phyloP scores from a whole-genome alignment of 2,797 vertebrate species.

The Lophura swinhoii region DNA sequence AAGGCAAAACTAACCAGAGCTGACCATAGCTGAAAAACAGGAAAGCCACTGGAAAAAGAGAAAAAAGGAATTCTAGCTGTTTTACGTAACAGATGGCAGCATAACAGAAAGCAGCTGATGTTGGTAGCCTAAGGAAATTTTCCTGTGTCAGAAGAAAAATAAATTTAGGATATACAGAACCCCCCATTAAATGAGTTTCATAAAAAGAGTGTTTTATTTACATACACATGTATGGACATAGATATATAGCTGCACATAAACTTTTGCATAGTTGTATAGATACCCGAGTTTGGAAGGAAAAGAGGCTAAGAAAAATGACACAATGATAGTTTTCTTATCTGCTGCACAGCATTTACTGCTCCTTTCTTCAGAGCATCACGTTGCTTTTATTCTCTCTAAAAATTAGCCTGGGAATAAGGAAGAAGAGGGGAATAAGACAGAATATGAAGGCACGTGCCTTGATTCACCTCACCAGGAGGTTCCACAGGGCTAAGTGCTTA shows the following conservation, averaged over 20 bases:
- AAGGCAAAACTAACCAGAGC: constrained; percentile 36
- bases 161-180: constrained; percentile 40
- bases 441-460: neutral
- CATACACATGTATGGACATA: neutral
- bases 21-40: constrained; percentile 59
- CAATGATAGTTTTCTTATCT: neutral
- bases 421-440: neutral
- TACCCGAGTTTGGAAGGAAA: neutral
- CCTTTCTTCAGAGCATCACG: neutral
- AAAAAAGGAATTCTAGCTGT: constrained; percentile 56
- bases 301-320: neutral
- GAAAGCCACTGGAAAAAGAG: constrained; percentile 40
- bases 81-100: constrained; percentile 67
- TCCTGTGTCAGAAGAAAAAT: constrained; percentile 33
- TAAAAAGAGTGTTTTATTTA: constrained; percentile 15
- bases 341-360: neutral
- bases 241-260: neutral
- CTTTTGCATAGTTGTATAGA: neutral
- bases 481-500: neutral
- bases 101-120: constrained; percentile 68
- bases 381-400: neutral
- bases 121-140: constrained; percentile 47
- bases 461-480: neutral
- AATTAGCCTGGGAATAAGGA: neutral
- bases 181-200: constrained; percentile 24